Evolutionary conservation across 2,797 vertebrate genomes (phyloP).

Genomic region (Coccyzus lansbergi): DNA sequence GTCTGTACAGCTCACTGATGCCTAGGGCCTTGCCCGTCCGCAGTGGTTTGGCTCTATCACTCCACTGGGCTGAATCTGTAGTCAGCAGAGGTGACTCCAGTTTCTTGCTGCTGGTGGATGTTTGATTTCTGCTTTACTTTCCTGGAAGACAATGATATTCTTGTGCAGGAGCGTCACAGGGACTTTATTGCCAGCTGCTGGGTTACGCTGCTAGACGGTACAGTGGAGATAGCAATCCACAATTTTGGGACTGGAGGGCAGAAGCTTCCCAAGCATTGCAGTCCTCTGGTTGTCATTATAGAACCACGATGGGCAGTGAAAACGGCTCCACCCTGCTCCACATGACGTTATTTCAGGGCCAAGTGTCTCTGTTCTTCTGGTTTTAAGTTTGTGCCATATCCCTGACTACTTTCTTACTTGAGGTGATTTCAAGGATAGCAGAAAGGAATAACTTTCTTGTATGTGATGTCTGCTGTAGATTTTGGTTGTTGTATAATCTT

Average conservation of each 20-base stretch:
- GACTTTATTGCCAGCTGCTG: neutral
- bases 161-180: neutral
- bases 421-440: neutral
- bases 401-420: neutral
- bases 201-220: neutral
- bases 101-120: neutral
- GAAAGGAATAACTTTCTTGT: neutral
- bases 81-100: neutral
- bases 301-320: neutral
- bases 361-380: neutral
- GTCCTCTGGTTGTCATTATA: neutral
- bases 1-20: neutral
- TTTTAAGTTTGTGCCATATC: neutral
- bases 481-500: neutral
- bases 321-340: neutral
- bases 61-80: neutral
- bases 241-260: neutral
- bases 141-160: neutral
- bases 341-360: neutral
- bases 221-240: neutral
- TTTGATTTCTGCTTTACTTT: constrained; percentile 42
- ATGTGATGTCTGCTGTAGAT: neutral
- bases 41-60: neutral
- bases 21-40: neutral
- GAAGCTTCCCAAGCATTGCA: neutral